Evolutionary conservation across 2,797 vertebrate genomes (phyloP).

Genomic region (Mormyrus proboscirostris): DNA sequence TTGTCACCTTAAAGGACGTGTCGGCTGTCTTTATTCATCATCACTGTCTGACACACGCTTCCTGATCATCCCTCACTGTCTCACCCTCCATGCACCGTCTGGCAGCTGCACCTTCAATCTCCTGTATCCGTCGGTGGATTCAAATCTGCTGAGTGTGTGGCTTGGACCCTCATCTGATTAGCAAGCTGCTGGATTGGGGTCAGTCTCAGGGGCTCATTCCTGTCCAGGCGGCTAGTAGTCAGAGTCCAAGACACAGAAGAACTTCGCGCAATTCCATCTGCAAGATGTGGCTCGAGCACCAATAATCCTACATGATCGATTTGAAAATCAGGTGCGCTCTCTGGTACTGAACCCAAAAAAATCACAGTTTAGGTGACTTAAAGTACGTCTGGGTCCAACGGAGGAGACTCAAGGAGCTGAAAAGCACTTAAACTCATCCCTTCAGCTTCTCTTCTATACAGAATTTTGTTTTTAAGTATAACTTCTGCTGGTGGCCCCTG

Average conservation of each 20-base stretch:
- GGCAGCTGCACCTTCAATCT: neutral
- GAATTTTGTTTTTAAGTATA: neutral
- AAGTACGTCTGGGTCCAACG: neutral
- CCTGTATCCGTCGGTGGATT: neutral
- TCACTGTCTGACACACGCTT: neutral
- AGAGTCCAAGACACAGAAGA: neutral
- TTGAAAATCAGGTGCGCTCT: neutral
- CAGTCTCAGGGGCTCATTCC: neutral
- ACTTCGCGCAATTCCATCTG: neutral
- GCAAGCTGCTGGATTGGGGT: neutral
- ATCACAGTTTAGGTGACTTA: neutral
- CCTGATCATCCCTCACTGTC: neutral
- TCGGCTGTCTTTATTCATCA: neutral
- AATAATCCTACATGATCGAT: neutral
- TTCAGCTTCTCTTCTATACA: neutral
- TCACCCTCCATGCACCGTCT: neutral
- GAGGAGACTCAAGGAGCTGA: neutral
- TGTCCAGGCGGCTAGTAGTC: neutral
- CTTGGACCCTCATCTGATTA: constrained; percentile 1
- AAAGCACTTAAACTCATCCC: neutral
- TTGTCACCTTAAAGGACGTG: neutral
- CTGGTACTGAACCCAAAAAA: neutral
- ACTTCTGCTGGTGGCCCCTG: neutral
- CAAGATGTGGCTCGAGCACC: neutral
- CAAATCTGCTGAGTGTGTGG: constrained; percentile 8